Evolutionary conservation across 2,113 vertebrate species (phyloP).

Genomic region (Sinocyclocheilus rhinocerous): DNA sequence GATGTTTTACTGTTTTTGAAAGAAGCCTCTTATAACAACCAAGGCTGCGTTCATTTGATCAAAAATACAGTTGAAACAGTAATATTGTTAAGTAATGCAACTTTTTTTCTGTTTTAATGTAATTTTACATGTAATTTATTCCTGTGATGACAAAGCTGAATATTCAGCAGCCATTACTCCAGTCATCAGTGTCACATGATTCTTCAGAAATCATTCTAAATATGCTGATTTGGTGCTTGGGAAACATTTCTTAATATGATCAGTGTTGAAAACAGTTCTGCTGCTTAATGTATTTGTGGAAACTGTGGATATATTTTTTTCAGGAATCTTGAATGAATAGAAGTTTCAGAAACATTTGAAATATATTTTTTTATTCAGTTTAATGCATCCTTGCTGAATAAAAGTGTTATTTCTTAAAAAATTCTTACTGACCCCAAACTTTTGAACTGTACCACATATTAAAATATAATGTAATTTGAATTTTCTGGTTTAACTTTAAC

Average conservation of each 20-base stretch:
- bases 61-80: neutral
- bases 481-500: neutral
- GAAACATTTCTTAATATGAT: neutral
- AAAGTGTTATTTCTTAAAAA: neutral
- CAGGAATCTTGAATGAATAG: neutral
- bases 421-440: neutral
- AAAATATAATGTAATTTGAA: neutral
- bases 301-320: neutral
- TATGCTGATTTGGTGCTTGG: neutral
- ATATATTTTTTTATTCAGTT: neutral
- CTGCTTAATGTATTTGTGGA: neutral
- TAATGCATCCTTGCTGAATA: neutral
- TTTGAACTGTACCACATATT: neutral
- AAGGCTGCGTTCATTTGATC: neutral
- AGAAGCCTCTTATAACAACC: neutral
- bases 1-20: neutral
- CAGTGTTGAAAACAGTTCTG: neutral
- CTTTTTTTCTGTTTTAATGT: neutral
- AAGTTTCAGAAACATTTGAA: neutral
- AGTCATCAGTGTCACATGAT: neutral
- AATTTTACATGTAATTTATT: neutral
- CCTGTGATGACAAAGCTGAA: neutral
- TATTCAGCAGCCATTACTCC: neutral
- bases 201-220: neutral
- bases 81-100: neutral